Base-by-base conservation (phyloP, 2,888 invertebrate species). In the Adineta ricciae region DNA sequence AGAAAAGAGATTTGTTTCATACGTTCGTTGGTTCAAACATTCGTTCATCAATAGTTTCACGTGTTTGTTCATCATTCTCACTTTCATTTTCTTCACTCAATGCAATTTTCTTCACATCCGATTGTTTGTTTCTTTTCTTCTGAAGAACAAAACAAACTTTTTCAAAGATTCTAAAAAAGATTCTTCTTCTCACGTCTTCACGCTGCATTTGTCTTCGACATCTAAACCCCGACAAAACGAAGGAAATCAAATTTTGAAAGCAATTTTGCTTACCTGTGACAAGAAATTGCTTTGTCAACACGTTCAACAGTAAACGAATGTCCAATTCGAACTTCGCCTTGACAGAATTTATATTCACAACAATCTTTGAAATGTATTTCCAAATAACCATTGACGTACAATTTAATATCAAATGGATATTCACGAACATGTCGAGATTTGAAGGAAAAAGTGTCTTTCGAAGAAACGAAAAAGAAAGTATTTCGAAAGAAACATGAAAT, bases 351-450 rank as follows among this genome's bases (percentile, higher is more conserved):
- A 87, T 89, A 91, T 87, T 91, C 91, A 87, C 91, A 91, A 87
- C 91, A 91, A 0, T 90, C 88, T 87, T 90, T 91, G 78, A 91
- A 87, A 24, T 90, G 89, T 78, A 89, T 88, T 88, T 90, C 89
- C 84, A 89, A 87, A 84, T 90, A 87, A 32, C 90, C 90, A 86
- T 91, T 90, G 21, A 91, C 87, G 87, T 90, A 91, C 84, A 91
- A 87, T 8, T 90, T 89, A 86, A 91, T 87, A 85, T 90, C 90
- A 88, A 91, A 91, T n/a, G 91, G 90, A 88, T 89, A 91, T 73
- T 90, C 90, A 64, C 89, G 88, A 86, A 90, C 90, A 84, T 90
- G 89, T 84, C 89, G 88, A 1, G 91, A 91, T 38, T 88, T 87
- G 87, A 91, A 91, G 24, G 88, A 88, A 86, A 91, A 90, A n/a